Percentiles rank a stretch among this genome's conserved stretches.
Conservation (phyloP, 1,140 invertebrate genomes). For the Andricus grossulariae region DNA sequence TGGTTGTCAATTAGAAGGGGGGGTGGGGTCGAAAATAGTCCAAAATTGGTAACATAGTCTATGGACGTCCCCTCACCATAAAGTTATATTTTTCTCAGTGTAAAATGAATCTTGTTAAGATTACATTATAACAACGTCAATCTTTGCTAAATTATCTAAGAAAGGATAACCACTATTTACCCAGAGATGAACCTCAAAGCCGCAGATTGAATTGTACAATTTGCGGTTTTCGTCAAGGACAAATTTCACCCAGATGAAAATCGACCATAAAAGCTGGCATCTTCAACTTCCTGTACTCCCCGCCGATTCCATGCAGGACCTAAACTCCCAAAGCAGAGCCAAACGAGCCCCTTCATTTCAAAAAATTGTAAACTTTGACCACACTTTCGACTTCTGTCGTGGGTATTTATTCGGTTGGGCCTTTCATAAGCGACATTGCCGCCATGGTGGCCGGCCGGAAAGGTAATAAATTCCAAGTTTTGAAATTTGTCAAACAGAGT, state of each 20-base stretch:
- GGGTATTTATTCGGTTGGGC: constrained; percentile 25
- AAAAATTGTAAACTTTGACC: constrained; percentile 38
- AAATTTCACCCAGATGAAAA: constrained; percentile 1
- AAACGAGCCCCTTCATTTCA: constrained; percentile 21
- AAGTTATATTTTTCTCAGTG: too few species aligned
- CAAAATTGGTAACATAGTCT: too few species aligned
- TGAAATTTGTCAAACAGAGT: constrained; percentile 65
- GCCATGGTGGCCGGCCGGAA: constrained; percentile 27
- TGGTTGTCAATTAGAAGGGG: too few species aligned
- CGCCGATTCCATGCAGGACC: neutral
- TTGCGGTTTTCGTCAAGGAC: neutral
- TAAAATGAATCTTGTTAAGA: too few species aligned
- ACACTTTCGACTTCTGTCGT: constrained; percentile 27
- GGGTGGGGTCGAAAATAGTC: too few species aligned
- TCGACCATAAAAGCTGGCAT: constrained; percentile 8
- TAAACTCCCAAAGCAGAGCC: neutral
- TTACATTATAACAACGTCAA: neutral
- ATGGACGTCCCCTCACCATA: too few species aligned
- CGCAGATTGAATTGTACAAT: constrained; percentile 1
- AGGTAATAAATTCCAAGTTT: constrained; percentile 56
- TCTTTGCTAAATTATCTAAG: neutral
- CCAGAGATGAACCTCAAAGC: neutral
- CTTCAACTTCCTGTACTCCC: neutral
- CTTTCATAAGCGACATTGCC: constrained; percentile 13
- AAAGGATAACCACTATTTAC: neutral